Evolutionary conservation across 2,113 vertebrate species (phyloP).

Genomic region (Myodes glareolus): DNA sequence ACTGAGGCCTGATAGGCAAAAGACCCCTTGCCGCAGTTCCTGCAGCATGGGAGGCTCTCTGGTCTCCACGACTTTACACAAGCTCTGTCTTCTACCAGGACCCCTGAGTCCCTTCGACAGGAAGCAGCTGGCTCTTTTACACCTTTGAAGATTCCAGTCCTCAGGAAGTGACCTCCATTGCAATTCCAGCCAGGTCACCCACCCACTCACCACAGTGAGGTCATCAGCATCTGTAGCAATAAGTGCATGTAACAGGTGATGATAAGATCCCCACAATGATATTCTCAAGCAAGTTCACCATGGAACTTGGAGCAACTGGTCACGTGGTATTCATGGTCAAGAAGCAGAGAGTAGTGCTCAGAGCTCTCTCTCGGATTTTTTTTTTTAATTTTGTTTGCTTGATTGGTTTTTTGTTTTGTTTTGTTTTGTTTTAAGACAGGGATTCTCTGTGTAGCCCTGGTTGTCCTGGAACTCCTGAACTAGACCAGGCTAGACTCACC

Average conservation of each 20-base stretch:
- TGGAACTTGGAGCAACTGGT: not conserved
- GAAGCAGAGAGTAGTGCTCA: not conserved
- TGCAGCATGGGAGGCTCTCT: not conserved
- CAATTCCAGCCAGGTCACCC: not conserved
- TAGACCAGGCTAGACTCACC: not conserved
- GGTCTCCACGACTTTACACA: not conserved
- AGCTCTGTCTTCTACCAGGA: not conserved
- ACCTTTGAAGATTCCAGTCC: not conserved
- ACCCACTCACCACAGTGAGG: no score
- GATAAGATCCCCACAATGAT: not conserved
- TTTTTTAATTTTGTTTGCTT: not conserved
- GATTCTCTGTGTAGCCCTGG: not conserved
- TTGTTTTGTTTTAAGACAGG: not conserved
- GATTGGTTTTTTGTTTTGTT: not conserved
- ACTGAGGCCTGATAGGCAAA: not conserved
- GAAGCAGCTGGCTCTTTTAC: not conserved
- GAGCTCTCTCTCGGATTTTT: not conserved
- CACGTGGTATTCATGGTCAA: not conserved
- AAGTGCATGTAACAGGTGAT: not conserved
- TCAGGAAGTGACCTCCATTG: not conserved
- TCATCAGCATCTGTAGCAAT: not conserved
- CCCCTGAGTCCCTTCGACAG: not conserved
- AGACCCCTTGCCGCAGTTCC: not conserved
- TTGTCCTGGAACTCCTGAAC: not conserved
- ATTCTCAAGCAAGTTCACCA: not conserved